Conservation (phyloP, 1,140 invertebrate species). For the Leptinotarsa texana region DNA sequence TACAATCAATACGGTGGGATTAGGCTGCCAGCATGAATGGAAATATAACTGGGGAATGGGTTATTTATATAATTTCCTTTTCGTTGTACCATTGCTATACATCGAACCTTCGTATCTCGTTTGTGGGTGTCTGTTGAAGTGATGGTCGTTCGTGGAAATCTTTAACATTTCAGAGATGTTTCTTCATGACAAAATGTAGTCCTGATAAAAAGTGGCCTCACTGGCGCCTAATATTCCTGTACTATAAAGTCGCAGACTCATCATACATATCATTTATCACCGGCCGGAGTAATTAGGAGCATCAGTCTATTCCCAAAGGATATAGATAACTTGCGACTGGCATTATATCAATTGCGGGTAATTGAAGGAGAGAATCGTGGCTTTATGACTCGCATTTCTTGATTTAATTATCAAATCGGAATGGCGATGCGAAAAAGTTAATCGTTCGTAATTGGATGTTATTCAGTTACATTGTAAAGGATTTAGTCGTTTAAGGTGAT, state of each 20-base stretch:
- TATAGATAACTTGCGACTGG: conserved; percentile 8
- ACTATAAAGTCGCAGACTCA: background rate
- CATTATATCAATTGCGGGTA: conserved; percentile 16
- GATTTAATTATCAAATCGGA: conserved; percentile 11
- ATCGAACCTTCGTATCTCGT: too few species aligned
- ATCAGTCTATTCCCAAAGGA: background rate
- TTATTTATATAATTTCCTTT: too few species aligned
- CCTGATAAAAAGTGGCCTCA: too few species aligned
- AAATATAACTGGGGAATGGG: background rate
- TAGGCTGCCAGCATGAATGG: background rate
- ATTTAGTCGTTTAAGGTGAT: too few species aligned
- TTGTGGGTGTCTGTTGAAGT: too few species aligned
- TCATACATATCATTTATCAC: background rate
- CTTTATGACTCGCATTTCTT: conserved; percentile 8
- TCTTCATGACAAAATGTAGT: too few species aligned
- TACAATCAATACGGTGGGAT: conserved; percentile 4
- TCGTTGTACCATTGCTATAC: too few species aligned
- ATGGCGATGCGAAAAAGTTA: conserved; percentile 10
- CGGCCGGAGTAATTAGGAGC: background rate
- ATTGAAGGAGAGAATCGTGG: conserved; percentile 12
- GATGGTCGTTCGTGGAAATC: too few species aligned
- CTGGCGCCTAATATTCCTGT: too few species aligned
- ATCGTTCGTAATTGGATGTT: conserved; percentile 11
- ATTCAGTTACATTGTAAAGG: background rate
- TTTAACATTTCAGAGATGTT: too few species aligned